Base-by-base conservation (phyloP, 2,797 vertebrate species). In the Crenichthys baileyi region DNA sequence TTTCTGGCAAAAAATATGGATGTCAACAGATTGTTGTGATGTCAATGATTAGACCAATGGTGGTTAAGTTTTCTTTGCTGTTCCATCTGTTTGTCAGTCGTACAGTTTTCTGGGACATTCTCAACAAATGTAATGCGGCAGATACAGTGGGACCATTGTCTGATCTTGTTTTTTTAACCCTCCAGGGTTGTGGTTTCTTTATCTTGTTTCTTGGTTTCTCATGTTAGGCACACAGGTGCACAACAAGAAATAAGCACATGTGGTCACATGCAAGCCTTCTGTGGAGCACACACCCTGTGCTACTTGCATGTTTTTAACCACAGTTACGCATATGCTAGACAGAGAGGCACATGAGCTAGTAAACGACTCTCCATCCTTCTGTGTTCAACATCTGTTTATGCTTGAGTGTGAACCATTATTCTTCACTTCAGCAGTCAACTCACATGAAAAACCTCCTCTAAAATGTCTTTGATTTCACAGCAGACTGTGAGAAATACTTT, bases 71-170 rank as follows among this genome's bases (percentile, higher is more conserved):
- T 63, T 78, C n/a, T 58, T 70, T 16, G 48, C 71, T 0, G n/a
- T 74, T 81, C 58, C 70, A n/a, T 77, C 75, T 58, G 41, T 72
- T 76, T 83, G 16, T 67, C 63, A 53, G 20, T 50, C 65, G 65
- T 72, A 78, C 26, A 74, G 6, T 79, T 79, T 80, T 80, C 44
- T 79, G 50, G 61, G 31, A 70, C 51, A 26, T 72, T 83, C 74
- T 75, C 24, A 79, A 46, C n/a, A 79, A 70, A 72, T 60, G 75
- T 77, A 77, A 80, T 70, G 51, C 39, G 56, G 51, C 26, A 79
- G 58, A 84, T 81, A 75, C 31, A 31, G 31, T 31, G 1, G 31
- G 31, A 31, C 31, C 31, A 31, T 31, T 31, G 31, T 31, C 31
- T 31, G 31, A 31, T 77, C 80, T 74, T 74, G 80, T 48, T 58